Base-by-base conservation (phyloP, 2,888 invertebrate species). In the Pegoplata infirma region DNA sequence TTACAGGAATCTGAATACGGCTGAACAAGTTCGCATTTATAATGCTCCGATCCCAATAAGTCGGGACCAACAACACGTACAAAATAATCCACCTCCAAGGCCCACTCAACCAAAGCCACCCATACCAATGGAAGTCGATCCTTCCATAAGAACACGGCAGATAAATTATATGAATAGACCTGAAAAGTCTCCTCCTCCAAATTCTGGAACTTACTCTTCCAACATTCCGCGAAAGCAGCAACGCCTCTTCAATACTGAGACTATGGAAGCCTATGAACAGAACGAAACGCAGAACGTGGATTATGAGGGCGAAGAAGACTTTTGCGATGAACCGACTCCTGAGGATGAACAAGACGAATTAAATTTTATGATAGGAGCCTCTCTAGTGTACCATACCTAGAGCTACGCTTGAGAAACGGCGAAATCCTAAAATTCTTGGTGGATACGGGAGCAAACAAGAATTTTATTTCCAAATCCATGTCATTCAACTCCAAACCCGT, bases 331-430 rank as follows among this genome's bases (percentile, higher is more conserved):
- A n/a, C n/a, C n/a, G n/a, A n/a, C n/a, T n/a, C n/a, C n/a, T n/a
- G n/a, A 56, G 3, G 19, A 56, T 10, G n/a, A 17, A 10, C 10
- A 51, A 32, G 5, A 49, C 14, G 63, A 63, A 40, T 12, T 76
- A 66, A 76, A 80, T 81, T 80, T 80, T 77, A 76, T 71, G 74
- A 76, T 19, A 4, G 59, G 36, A n/a, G 71, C 71, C 81, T 73
- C 44, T 81, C 71, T 56, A 75, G 76, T 46, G 10, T 77, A 28
- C 67, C 69, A 40, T 73, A 74, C 21, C 19, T 81, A 74, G 76
- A 76, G 8, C 49, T 80, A 44, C 2, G 10, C 3, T n/a, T n/a
- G n/a, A n/a, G n/a, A n/a, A n/a, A n/a, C n/a, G n/a, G n/a, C n/a
- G n/a, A 49, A 23, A 55, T 49, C 3, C 40, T 80, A 23, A 55